These are phyloP conservation scores for Salminus brasiliensis DNA, from an alignment of 2,113 vertebrate species.

Conservation along the genomic window DNA sequence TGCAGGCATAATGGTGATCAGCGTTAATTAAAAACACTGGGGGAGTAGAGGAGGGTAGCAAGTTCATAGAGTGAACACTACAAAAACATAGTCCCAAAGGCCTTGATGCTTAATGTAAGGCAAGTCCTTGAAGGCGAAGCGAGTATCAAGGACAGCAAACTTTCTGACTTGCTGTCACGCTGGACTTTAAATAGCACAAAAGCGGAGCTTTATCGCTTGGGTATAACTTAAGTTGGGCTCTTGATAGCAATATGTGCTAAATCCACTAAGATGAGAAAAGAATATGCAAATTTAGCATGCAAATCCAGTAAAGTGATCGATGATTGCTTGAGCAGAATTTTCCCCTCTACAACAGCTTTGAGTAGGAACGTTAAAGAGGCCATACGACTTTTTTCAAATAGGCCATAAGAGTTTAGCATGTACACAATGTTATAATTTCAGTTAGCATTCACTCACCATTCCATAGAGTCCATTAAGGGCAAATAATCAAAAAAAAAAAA, in stretches of 20 bases:
- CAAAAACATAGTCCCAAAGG: slow-evolving; percentile 64
- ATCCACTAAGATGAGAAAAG: not conserved
- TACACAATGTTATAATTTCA: not conserved
- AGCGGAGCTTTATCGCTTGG: slow-evolving; percentile 38
- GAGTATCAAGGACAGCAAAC: slow-evolving; percentile 65
- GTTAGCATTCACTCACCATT: too few relatives aligned
- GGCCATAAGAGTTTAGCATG: not conserved
- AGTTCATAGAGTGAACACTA: slow-evolving; percentile 54
- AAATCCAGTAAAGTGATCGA: slow-evolving; percentile 36
- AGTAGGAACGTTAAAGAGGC: not conserved
- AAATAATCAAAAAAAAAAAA: too few relatives aligned
- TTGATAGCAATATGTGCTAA: slow-evolving; percentile 36
- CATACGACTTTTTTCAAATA: too few relatives aligned
- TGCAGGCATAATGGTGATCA: slow-evolving; percentile 71
- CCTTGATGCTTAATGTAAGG: slow-evolving; percentile 68
- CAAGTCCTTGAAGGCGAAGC: slow-evolving; percentile 74
- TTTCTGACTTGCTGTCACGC: slow-evolving; percentile 61
- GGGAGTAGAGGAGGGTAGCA: slow-evolving; percentile 48
- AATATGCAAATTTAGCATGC: slow-evolving; percentile 35
- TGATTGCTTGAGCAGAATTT: slow-evolving; percentile 27
- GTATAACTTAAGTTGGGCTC: slow-evolving; percentile 42
- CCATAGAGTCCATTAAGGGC: too few relatives aligned
- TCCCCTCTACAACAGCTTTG: not conserved
- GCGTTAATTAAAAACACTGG: slow-evolving; percentile 76
- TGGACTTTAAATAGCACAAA: slow-evolving; percentile 66